These are phyloP conservation scores for Sander lucioperca DNA, from an alignment of 2,113 vertebrate genomes.

Conservation along the genomic window DNA sequence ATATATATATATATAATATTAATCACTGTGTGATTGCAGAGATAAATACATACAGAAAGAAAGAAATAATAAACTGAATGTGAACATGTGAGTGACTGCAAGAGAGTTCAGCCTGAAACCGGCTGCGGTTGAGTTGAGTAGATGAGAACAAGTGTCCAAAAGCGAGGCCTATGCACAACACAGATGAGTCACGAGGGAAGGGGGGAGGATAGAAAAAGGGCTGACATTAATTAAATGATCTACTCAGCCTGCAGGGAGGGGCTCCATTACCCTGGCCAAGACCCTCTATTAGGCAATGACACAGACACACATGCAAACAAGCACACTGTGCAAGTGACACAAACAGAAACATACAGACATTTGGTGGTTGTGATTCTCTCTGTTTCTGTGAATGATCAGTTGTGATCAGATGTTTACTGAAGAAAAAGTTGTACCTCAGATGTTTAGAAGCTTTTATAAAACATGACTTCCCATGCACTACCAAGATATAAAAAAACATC, in stretches of 20 bases:
- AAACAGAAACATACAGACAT: conserved; percentile 17
- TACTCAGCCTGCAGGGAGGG: conserved; percentile 64
- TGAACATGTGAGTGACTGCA: background rate
- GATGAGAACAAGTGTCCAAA: conserved; percentile 39
- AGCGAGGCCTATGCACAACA: conserved; percentile 28
- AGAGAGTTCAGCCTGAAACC: conserved; percentile 17
- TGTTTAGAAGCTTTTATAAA: background rate
- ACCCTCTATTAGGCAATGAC: conserved; percentile 80
- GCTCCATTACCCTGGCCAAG: conserved; percentile 76
- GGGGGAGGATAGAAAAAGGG: conserved; percentile 32
- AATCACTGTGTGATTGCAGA: background rate
- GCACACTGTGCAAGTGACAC: background rate
- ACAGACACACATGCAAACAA: conserved; percentile 29
- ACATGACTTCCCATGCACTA: background rate
- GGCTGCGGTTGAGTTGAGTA: conserved; percentile 1
- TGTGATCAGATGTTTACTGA: background rate
- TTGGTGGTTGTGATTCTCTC: background rate
- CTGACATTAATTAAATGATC: conserved; percentile 81
- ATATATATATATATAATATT: too few species aligned
- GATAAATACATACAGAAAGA: background rate
- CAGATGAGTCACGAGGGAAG: conserved; percentile 58
- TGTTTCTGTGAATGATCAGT: background rate
- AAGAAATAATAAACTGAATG: background rate
- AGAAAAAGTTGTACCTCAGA: background rate
- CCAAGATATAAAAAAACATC: background rate